Conservation (phyloP, 2,797 vertebrate species). For the Choloepus didactylus region DNA sequence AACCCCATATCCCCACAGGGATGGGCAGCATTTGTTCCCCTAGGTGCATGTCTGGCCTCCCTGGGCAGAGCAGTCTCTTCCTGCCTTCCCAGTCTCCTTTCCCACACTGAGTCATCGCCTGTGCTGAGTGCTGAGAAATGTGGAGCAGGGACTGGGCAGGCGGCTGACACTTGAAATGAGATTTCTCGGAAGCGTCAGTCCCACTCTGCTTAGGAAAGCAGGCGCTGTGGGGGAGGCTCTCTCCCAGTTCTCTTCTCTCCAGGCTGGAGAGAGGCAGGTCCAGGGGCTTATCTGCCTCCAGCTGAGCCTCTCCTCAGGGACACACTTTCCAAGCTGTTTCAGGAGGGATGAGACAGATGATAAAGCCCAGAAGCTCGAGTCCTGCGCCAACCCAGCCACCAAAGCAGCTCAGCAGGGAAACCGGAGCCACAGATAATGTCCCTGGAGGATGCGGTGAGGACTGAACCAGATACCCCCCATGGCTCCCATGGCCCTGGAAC, state of each 20-base stretch:
- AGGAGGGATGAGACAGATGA: neutral
- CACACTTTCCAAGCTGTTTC: neutral
- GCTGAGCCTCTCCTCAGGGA: neutral
- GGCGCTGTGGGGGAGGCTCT: neutral
- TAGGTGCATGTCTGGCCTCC: neutral
- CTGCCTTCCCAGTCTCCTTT: neutral
- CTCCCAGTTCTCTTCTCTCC: neutral
- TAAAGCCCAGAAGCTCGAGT: neutral
- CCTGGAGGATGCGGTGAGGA: fast-evolving
- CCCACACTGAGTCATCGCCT: conserved; percentile 61
- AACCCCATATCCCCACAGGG: neutral
- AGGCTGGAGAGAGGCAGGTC: neutral
- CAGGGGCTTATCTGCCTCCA: neutral
- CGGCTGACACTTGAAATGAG: conserved; percentile 6
- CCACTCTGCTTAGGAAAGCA: neutral
- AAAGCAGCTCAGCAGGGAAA: neutral
- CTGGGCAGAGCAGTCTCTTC: neutral
- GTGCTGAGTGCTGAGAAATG: neutral
- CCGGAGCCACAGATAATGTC: neutral
- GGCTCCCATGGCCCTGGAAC: neutral
- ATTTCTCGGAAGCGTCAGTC: conserved; percentile 61
- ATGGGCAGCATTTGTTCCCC: neutral
- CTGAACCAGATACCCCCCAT: neutral
- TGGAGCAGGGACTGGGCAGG: neutral
- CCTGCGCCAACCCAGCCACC: neutral